phyloP scores from a whole-genome alignment of 2,888 invertebrate genomes.

The Glomeris marginata region DNA sequence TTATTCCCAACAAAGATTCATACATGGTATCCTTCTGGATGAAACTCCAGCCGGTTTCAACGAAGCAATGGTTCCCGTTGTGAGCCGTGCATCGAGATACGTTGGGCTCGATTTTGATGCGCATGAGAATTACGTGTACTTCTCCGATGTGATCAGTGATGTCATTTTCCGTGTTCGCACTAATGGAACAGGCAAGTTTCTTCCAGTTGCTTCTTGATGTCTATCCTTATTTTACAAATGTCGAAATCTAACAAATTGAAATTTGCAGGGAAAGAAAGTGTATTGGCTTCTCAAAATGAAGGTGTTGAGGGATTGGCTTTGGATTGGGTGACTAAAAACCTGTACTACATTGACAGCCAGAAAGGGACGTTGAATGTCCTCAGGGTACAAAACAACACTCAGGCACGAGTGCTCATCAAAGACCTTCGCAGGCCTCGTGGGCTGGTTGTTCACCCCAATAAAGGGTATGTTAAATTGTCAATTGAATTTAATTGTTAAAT shows the following conservation, averaged over 20 bases:
- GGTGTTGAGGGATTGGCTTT: slow-evolving; percentile 91
- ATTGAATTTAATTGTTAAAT: too few relatives aligned
- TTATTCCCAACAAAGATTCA: slow-evolving; percentile 90
- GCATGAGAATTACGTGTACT: slow-evolving; percentile 79
- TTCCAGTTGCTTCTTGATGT: background rate
- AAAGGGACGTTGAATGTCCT: slow-evolving; percentile 88
- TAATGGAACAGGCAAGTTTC: slow-evolving; percentile 32
- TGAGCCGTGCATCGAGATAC: slow-evolving; percentile 76
- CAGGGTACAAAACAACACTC: slow-evolving; percentile 69
- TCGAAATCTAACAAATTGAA: background rate
- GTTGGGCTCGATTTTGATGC: slow-evolving; percentile 92
- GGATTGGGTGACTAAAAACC: slow-evolving; percentile 89
- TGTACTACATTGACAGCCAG: slow-evolving; percentile 88
- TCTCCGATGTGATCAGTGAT: slow-evolving; percentile 91
- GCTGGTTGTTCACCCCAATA: slow-evolving; percentile 91
- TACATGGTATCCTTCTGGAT: slow-evolving; percentile 75
- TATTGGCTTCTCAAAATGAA: slow-evolving; percentile 88
- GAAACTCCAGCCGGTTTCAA: slow-evolving; percentile 81
- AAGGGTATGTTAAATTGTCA: slow-evolving; percentile 41
- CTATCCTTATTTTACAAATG: background rate
- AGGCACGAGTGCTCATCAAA: slow-evolving; percentile 65
- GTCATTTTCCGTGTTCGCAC: slow-evolving; percentile 55
- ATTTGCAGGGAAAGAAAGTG: slow-evolving; percentile 53
- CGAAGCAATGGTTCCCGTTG: slow-evolving; percentile 89
- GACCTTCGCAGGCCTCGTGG: slow-evolving; percentile 85